Conservation (phyloP, 1,140 invertebrate species). For the Brachionus paranguensis region DNA sequence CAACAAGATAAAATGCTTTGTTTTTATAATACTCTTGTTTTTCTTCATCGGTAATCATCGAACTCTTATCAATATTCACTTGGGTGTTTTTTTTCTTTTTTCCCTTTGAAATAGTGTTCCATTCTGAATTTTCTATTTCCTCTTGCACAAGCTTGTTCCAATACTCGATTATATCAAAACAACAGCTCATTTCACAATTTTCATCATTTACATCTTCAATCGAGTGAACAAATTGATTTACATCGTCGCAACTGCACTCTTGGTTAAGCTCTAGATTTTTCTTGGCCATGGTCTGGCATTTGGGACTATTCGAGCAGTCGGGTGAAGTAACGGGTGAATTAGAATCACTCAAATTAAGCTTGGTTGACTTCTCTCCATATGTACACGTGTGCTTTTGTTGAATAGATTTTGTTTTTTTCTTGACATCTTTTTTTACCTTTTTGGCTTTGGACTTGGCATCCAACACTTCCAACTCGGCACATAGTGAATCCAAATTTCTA, state of each 20-base stretch:
- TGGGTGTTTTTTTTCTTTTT: not conserved
- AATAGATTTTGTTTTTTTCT: not conserved
- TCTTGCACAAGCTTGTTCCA: constrained; percentile 18
- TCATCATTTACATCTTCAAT: not conserved
- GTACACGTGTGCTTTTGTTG: not conserved
- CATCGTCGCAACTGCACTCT: constrained; percentile 11
- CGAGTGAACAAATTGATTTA: not conserved
- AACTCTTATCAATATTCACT: not conserved
- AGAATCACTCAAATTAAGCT: not conserved
- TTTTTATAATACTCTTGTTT: constrained; percentile 27
- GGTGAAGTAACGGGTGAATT: not conserved
- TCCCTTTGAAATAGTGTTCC: not conserved
- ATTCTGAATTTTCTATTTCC: not conserved
- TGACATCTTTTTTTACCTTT: not conserved
- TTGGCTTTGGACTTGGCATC: not conserved
- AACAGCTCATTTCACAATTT: constrained; percentile 17
- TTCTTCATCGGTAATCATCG: constrained; percentile 12
- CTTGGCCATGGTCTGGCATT: not conserved
- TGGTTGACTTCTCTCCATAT: not conserved
- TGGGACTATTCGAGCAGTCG: not conserved
- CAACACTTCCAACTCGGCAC: not conserved
- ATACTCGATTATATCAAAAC: constrained; percentile 24
- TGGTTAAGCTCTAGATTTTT: not conserved
- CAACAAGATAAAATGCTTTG: not conserved
- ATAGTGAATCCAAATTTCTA: not conserved